Evolutionary conservation across 2,888 invertebrate genomes (phyloP).

Genomic region (Dynastes grantii): DNA sequence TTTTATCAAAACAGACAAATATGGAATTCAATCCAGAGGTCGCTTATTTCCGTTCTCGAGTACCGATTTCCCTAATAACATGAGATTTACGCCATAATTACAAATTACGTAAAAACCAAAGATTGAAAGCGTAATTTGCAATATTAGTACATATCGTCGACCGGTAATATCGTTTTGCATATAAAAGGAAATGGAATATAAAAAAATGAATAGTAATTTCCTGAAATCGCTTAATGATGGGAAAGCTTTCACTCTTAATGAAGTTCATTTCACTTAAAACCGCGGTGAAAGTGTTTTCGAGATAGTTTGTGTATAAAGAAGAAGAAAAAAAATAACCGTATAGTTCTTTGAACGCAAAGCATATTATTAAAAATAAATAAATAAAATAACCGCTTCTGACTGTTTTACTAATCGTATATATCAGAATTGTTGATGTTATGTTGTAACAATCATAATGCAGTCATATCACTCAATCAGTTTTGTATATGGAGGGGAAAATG

Average conservation of each 20-base stretch:
- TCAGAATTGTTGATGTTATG: too few species aligned
- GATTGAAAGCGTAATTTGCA: too few species aligned
- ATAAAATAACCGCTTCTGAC: not conserved
- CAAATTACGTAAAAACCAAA: too few species aligned
- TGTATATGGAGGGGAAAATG: too few species aligned
- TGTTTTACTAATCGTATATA: too few species aligned
- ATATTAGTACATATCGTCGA: not conserved
- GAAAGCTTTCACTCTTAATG: constrained; percentile 42
- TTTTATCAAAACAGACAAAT: too few species aligned
- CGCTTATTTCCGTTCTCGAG: too few species aligned
- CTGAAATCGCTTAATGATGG: constrained; percentile 54
- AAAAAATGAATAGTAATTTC: constrained; percentile 32
- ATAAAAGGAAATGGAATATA: constrained; percentile 12
- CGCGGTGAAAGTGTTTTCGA: constrained; percentile 37
- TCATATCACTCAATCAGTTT: too few species aligned
- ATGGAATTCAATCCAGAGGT: too few species aligned
- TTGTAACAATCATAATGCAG: too few species aligned
- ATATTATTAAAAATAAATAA: not conserved
- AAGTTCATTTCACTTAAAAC: constrained; percentile 41
- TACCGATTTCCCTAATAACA: too few species aligned
- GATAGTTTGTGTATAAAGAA: not conserved
- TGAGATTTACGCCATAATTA: too few species aligned
- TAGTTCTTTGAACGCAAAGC: not conserved
- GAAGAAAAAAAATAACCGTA: not conserved
- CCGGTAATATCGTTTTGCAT: not conserved